Conservation (phyloP, 2,113 vertebrate species). For the Hippocampus mohnikei region DNA sequence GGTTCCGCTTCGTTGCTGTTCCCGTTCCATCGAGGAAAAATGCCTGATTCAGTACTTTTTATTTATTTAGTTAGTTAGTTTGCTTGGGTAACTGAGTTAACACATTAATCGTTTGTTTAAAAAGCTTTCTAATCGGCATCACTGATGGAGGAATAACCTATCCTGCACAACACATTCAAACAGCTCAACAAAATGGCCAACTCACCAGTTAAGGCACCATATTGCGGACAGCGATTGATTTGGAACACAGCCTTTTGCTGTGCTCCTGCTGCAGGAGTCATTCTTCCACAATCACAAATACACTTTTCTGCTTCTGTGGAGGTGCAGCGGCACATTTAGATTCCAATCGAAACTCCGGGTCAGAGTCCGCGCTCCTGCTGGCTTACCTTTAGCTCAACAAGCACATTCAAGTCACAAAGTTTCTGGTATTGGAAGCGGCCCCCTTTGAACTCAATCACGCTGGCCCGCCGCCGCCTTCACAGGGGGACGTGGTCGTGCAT, state of each 20-base stretch:
- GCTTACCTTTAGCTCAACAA: conserved; percentile 1
- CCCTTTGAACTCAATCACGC: neutral
- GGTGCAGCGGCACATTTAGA: neutral
- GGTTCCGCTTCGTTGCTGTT: conserved; percentile 28
- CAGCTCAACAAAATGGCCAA: too few species aligned
- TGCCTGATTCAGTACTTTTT: neutral
- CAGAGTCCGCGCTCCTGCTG: neutral
- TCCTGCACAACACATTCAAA: too few species aligned
- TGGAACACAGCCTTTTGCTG: too few species aligned
- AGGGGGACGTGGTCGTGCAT: neutral
- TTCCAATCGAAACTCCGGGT: neutral
- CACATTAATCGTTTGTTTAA: too few species aligned
- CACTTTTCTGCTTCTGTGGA: neutral
- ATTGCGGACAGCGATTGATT: too few species aligned
- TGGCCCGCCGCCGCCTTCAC: neutral
- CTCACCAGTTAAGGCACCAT: too few species aligned
- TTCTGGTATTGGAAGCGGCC: neutral
- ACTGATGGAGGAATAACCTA: too few species aligned
- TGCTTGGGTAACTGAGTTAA: too few species aligned
- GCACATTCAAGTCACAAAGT: neutral
- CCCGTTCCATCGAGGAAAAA: neutral
- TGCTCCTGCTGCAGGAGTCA: neutral
- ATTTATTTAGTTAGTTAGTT: too few species aligned
- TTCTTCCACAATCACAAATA: neutral
- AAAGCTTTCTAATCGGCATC: too few species aligned